Percentiles rank a stretch among this genome's conserved stretches.
Evolutionary conservation across 2,113 vertebrate genomes (phyloP).

Genomic region (Meleagris gallopavo): DNA sequence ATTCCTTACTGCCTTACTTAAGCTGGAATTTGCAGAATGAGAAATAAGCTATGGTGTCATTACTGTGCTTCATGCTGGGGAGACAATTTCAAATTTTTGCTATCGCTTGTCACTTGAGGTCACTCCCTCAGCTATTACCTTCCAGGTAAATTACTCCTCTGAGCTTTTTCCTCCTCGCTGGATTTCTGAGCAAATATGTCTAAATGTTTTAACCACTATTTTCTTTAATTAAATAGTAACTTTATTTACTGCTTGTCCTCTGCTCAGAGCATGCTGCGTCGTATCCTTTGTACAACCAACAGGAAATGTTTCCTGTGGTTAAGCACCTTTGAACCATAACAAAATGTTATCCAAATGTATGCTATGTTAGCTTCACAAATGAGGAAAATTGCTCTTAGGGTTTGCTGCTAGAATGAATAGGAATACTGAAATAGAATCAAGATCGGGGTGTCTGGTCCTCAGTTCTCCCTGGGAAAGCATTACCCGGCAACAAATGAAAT

Average conservation of each 20-base stretch:
- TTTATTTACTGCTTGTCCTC: not conserved
- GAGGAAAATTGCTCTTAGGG: not conserved
- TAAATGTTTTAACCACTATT: not conserved
- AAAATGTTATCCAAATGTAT: not conserved
- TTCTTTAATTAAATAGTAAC: slow-evolving; percentile 27
- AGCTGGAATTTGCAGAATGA: not conserved
- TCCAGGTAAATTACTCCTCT: not conserved
- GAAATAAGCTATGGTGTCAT: not conserved
- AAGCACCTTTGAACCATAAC: not conserved
- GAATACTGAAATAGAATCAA: not conserved
- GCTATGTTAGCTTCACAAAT: not conserved
- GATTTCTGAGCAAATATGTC: not conserved
- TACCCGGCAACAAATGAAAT: slow-evolving; percentile 20
- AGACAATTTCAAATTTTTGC: not conserved
- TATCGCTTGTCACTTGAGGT: not conserved
- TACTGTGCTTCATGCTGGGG: not conserved
- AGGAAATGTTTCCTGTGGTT: not conserved
- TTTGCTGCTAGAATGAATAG: not conserved
- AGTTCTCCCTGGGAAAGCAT: slow-evolving; percentile 24
- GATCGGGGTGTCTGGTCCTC: not conserved
- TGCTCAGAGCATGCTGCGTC: not conserved
- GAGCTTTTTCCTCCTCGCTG: not conserved
- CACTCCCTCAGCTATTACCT: not conserved
- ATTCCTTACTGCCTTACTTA: not conserved
- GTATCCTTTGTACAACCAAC: not conserved